Percentiles rank a stretch among this genome's conserved stretches.
phyloP scores from a whole-genome alignment of 2,113 vertebrate species.

The Erinaceus europaeus region DNA sequence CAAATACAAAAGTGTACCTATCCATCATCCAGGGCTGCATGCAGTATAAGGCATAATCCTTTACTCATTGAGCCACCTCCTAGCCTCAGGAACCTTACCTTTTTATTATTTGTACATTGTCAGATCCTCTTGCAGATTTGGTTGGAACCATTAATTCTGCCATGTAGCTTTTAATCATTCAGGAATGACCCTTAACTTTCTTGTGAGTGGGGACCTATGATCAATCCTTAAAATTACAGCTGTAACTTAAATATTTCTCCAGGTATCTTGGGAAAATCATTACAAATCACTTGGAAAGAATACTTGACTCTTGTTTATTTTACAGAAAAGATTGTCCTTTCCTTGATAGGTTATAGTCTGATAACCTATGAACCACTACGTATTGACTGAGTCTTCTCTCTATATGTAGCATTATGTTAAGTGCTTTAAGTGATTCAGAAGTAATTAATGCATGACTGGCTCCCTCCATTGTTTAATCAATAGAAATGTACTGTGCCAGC shows the following conservation, averaged over 20 bases:
- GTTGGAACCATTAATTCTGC: neutral
- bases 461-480: neutral
- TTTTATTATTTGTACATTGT: neutral
- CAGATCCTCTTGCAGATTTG: too few species aligned
- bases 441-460: neutral
- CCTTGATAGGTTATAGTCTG: neutral
- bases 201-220: neutral
- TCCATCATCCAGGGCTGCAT: too few species aligned
- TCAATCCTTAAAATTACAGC: neutral
- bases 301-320: neutral
- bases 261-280: neutral
- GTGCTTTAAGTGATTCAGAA: neutral
- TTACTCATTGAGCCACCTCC: too few species aligned
- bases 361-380: neutral
- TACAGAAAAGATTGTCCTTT: neutral
- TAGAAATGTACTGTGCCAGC: neutral
- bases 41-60: too few species aligned
- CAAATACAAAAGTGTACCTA: too few species aligned
- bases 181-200: neutral
- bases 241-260: neutral
- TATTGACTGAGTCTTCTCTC: neutral
- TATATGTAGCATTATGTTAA: neutral
- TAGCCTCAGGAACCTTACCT: too few species aligned
- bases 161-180: neutral
- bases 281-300: slow-evolving; percentile 2